phyloP scores from a whole-genome alignment of 2,113 vertebrate genomes.

The Oncorhynchus tshawytscha region DNA sequence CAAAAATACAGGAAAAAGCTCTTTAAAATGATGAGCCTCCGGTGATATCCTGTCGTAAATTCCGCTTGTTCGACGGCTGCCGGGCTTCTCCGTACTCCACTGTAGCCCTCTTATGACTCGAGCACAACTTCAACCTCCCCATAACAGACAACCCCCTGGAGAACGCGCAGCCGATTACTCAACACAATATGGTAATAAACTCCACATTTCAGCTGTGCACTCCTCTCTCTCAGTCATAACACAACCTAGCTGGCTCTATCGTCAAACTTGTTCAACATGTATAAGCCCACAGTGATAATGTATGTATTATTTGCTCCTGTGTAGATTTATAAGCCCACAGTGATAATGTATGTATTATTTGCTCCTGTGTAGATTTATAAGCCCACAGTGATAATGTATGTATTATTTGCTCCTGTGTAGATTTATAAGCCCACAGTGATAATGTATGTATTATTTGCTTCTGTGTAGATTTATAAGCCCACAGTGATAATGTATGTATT shows the following conservation, averaged over 20 bases:
- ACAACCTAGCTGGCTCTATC: background rate
- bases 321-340: too few relatives aligned
- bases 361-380: too few relatives aligned
- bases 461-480: too few relatives aligned
- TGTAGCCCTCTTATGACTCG: background rate
- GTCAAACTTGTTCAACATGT: background rate
- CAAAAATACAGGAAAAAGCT: conserved; percentile 3
- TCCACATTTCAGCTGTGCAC: too few relatives aligned
- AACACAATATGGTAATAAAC: background rate
- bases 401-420: too few relatives aligned
- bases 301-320: too few relatives aligned
- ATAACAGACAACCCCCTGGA: background rate
- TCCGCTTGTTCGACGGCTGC: background rate
- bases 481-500: too few relatives aligned
- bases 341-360: too few relatives aligned
- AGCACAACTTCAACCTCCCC: background rate
- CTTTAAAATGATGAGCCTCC: background rate
- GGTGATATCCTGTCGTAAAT: conserved; percentile 20
- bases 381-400: too few relatives aligned
- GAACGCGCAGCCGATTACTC: background rate
- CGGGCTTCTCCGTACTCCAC: background rate
- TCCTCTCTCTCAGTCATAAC: background rate
- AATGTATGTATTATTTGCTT: too few relatives aligned
- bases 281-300: too few relatives aligned
- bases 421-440: too few relatives aligned